Percentiles rank a stretch among this genome's conserved stretches.
Evolutionary conservation across 1,140 invertebrate species (phyloP).

Genomic region (Pomacea maculata): DNA sequence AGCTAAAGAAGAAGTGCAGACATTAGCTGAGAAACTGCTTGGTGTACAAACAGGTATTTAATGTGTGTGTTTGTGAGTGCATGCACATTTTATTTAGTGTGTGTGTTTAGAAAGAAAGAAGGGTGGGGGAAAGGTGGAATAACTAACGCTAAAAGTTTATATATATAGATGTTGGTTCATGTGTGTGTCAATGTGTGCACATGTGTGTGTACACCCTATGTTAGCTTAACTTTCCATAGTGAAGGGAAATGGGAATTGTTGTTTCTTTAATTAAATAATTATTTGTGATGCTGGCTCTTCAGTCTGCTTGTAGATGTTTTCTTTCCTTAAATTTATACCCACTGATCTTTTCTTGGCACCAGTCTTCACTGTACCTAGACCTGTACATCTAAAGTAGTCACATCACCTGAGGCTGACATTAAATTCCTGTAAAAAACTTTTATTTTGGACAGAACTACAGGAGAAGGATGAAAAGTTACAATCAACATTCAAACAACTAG

Average conservation of each 20-base stretch:
- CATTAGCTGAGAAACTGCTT: slow-evolving; percentile 53
- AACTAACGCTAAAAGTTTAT: neutral
- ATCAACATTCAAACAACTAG: slow-evolving; percentile 54
- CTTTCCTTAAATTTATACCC: neutral
- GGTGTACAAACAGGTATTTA: slow-evolving; percentile 49
- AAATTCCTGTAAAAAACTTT: slow-evolving; percentile 20
- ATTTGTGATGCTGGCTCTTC: neutral
- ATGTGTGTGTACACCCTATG: neutral
- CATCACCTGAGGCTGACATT: neutral
- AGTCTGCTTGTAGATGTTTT: neutral
- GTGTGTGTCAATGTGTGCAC: neutral
- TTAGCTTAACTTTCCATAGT: neutral
- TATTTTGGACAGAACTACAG: slow-evolving; percentile 47
- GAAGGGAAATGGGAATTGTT: neutral
- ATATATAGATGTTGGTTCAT: neutral
- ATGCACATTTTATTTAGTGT: neutral
- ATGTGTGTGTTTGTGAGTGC: neutral
- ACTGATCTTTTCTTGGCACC: neutral
- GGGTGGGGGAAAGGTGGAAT: neutral
- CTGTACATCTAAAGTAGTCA: neutral
- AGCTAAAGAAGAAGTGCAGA: slow-evolving; percentile 55
- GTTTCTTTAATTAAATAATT: neutral
- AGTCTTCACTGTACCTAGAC: neutral
- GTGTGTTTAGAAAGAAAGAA: neutral
- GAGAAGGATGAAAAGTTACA: slow-evolving; percentile 61